Evolutionary conservation across 2,797 vertebrate species (phyloP).

Genomic region (Catamblyrhynchus diadema): DNA sequence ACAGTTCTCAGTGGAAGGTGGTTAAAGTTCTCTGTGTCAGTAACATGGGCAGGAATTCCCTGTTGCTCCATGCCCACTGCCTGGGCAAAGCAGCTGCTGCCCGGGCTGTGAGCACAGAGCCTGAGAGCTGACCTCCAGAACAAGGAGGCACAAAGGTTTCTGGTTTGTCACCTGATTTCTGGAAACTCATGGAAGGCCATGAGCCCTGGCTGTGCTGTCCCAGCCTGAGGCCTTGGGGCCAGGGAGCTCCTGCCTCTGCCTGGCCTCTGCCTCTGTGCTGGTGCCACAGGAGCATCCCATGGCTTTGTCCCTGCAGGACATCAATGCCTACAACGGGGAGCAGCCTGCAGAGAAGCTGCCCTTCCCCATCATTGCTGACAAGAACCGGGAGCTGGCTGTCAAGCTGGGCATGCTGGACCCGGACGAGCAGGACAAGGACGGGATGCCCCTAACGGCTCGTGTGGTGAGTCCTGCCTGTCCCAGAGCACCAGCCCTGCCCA

Average conservation of each 20-base stretch:
- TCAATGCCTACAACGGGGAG: slow-evolving; percentile 80
- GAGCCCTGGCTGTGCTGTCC: neutral
- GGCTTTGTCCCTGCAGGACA: slow-evolving; percentile 79
- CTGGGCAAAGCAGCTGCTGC: neutral
- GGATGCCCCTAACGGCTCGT: slow-evolving; percentile 90
- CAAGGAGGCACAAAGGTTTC: neutral
- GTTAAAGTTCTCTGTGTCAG: neutral
- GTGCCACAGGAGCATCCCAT: fast-evolving
- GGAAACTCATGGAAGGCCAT: neutral
- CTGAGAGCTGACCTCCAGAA: neutral
- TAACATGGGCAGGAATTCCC: neutral
- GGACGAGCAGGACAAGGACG: slow-evolving; percentile 87
- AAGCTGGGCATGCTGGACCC: slow-evolving; percentile 96
- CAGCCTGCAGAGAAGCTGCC: slow-evolving; percentile 77
- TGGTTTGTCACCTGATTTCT: neutral
- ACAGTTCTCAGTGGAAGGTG: neutral
- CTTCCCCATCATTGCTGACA: slow-evolving; percentile 95
- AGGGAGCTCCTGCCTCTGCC: neutral
- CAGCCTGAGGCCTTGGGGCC: neutral
- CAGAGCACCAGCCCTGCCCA: neutral
- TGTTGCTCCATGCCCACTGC: neutral
- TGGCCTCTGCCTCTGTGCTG: neutral
- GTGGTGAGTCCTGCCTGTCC: slow-evolving; percentile 81
- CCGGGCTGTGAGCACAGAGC: neutral
- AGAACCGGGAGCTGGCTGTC: slow-evolving; percentile 84